Evolutionary conservation across 2,113 vertebrate species (phyloP).

Genomic region (Scomber japonicus): DNA sequence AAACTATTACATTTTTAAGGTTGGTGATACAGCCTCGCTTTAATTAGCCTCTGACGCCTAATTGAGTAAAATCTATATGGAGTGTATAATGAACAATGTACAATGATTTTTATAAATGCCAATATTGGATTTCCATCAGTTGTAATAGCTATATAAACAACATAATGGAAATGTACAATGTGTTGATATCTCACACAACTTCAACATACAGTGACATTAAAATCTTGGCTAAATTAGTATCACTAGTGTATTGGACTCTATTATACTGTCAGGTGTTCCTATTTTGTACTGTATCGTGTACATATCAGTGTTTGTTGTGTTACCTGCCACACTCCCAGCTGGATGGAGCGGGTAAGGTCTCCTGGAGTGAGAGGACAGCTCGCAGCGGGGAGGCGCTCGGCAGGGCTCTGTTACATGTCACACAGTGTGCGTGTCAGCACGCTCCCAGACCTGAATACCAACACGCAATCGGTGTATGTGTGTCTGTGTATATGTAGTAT

Average conservation of each 20-base stretch:
- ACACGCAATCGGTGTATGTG: constrained; percentile 2
- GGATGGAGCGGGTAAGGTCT: constrained; percentile 38
- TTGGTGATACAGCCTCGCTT: no score
- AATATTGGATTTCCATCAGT: no score
- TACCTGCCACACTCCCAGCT: constrained; percentile 55
- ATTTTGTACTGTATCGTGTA: constrained; percentile 8
- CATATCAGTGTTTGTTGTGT: constrained; percentile 43
- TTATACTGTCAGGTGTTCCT: neutral
- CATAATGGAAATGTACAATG: no score
- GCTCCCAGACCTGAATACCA: constrained; percentile 15
- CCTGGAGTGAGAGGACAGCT: constrained; percentile 62
- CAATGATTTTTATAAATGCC: no score
- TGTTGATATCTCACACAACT: no score
- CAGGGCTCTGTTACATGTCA: constrained; percentile 59
- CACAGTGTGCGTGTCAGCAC: constrained; percentile 43
- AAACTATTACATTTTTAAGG: no score
- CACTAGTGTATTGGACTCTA: neutral
- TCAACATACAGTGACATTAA: no score
- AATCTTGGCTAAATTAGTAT: no score
- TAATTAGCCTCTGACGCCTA: no score
- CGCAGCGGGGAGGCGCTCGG: constrained; percentile 47
- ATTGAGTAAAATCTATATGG: no score
- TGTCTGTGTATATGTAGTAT: neutral
- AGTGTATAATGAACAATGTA: no score
- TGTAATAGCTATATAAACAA: no score